Conservation (phyloP, 2,113 vertebrate species). For the Symphodus melops region DNA sequence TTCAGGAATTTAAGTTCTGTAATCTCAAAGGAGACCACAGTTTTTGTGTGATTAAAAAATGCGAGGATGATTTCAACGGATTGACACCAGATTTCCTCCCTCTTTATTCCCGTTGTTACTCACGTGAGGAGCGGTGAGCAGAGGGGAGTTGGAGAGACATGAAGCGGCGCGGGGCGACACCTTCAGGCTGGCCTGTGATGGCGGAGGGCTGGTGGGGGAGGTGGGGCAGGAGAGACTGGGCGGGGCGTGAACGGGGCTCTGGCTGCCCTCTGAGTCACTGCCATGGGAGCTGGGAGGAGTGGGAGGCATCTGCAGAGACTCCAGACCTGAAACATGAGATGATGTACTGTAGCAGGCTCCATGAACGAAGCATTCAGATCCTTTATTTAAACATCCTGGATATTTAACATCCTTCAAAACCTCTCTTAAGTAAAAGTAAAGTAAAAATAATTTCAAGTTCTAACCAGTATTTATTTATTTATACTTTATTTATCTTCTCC, state of each 20-base stretch:
- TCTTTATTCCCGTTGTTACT: constrained; percentile 25
- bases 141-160: constrained; percentile 92
- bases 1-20: too few species aligned
- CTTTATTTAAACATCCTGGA: too few species aligned
- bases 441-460: neutral
- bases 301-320: constrained; percentile 92
- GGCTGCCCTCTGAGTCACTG: constrained; percentile 95
- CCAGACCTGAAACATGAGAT: constrained; percentile 75
- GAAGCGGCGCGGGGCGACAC: constrained; percentile 83
- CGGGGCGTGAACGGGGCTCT: constrained; percentile 90
- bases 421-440: neutral
- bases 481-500: too few species aligned
- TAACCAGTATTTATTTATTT: too few species aligned
- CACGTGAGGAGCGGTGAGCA: constrained; percentile 96
- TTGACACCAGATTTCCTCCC: too few species aligned
- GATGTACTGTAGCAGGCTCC: too few species aligned
- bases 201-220: constrained; percentile 88
- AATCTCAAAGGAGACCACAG: too few species aligned
- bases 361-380: too few species aligned
- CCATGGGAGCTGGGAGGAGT: constrained; percentile 97
- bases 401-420: too few species aligned
- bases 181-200: constrained; percentile 83
- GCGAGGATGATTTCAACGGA: too few species aligned
- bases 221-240: constrained; percentile 82
- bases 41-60: too few species aligned